phyloP scores from a whole-genome alignment of 2,797 vertebrate species.

The Enteromius radiatus region DNA sequence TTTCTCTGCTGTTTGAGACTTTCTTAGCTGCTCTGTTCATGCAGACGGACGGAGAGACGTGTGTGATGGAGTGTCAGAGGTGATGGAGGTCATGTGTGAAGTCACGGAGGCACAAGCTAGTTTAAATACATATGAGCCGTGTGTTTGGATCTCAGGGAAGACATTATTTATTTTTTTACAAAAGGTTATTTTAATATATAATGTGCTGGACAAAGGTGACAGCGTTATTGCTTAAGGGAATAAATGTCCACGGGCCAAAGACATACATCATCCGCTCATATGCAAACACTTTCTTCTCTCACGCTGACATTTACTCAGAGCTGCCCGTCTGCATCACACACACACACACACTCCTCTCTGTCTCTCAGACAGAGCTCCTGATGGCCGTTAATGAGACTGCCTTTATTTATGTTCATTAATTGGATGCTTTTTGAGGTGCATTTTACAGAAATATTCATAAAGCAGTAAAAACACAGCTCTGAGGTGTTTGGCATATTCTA shows the following conservation, averaged over 20 bases:
- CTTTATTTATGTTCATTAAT: not conserved
- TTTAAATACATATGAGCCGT: not conserved
- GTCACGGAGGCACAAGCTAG: not conserved
- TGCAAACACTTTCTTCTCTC: slow-evolving; percentile 79
- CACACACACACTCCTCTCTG: slow-evolving; percentile 4
- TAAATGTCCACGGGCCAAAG: slow-evolving; percentile 75
- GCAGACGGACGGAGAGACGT: not conserved
- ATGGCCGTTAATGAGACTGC: not conserved
- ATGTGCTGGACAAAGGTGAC: slow-evolving; percentile 76
- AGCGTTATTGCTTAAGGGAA: slow-evolving; percentile 79
- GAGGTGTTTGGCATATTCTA: not conserved
- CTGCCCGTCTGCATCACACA: slow-evolving; percentile 70
- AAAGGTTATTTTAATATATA: slow-evolving; percentile 86
- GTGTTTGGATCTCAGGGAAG: not conserved
- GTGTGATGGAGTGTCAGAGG: not conserved
- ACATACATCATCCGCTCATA: slow-evolving; percentile 82
- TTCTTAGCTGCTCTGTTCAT: not conserved
- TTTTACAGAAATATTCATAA: not conserved
- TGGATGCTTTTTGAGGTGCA: not conserved
- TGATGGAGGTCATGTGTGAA: slow-evolving; percentile 1
- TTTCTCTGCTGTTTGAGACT: not conserved
- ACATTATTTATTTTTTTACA: slow-evolving; percentile 63
- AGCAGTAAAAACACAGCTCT: not conserved
- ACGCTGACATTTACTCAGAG: slow-evolving; percentile 80
- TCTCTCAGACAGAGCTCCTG: not conserved